Conservation (phyloP, 2,113 vertebrate genomes). For the Rhabdomys dilectus region DNA sequence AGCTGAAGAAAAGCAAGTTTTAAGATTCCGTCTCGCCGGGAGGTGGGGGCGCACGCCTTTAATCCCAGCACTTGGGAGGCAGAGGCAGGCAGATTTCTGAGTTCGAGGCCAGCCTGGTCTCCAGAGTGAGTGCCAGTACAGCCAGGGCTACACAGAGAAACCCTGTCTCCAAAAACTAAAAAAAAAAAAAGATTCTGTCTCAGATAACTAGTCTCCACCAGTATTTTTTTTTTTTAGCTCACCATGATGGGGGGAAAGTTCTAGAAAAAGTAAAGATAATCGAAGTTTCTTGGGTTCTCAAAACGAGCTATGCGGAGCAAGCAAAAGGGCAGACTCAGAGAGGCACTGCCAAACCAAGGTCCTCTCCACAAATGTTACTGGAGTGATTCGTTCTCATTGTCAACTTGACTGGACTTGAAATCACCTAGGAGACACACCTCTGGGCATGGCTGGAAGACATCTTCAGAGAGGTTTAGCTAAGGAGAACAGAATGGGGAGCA, state of each 20-base stretch:
- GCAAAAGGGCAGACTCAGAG: neutral
- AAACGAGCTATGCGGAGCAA: neutral
- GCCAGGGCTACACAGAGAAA: too few relatives aligned
- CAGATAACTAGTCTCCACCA: neutral
- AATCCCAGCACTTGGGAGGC: too few relatives aligned
- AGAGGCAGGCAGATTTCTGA: too few relatives aligned
- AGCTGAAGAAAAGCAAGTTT: neutral
- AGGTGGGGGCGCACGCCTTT: too few relatives aligned
- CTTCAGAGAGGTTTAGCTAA: neutral
- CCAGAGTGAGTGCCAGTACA: too few relatives aligned
- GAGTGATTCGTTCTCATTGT: neutral
- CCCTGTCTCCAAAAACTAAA: too few relatives aligned
- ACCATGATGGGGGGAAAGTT: neutral
- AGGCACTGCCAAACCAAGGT: fast-evolving
- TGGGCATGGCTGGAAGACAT: neutral
- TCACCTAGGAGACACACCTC: neutral
- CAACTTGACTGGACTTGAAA: neutral
- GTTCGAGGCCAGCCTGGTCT: too few relatives aligned
- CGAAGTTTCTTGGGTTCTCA: neutral
- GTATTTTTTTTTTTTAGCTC: neutral
- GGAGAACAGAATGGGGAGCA: too few relatives aligned
- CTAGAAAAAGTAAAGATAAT: neutral
- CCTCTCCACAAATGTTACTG: fast-evolving
- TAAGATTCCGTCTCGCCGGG: neutral
- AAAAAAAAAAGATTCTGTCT: neutral